phyloP scores from a whole-genome alignment of 2,113 vertebrate genomes.

The Sapayoa aenigma region DNA sequence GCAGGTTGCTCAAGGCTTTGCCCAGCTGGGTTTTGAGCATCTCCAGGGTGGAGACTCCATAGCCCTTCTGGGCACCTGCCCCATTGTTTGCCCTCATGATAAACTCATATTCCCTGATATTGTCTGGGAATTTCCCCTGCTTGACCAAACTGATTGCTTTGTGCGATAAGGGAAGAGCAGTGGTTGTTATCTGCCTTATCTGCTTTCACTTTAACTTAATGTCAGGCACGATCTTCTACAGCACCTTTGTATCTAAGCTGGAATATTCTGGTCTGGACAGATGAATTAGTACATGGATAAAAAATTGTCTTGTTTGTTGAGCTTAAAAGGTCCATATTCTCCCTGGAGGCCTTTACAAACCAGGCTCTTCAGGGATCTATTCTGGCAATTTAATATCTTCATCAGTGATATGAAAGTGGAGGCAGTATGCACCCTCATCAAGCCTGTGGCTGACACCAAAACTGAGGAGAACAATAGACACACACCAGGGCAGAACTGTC shows the following conservation, averaged over 20 bases:
- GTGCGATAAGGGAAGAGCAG: background rate
- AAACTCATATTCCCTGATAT: background rate
- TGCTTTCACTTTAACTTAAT: background rate
- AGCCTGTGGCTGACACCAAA: background rate
- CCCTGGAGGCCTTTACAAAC: background rate
- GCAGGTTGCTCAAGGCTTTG: background rate
- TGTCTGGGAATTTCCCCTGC: background rate
- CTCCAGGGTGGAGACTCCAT: background rate
- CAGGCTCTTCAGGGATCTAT: background rate
- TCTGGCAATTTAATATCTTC: background rate
- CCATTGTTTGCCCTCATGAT: background rate
- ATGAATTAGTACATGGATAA: background rate
- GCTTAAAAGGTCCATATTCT: background rate
- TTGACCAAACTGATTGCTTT: background rate
- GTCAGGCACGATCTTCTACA: background rate
- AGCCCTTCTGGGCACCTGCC: background rate
- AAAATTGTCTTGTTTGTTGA: background rate
- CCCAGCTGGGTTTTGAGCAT: background rate
- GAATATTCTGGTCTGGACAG: background rate
- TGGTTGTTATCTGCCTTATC: background rate
- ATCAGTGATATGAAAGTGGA: background rate
- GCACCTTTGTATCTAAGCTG: background rate
- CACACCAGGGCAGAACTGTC: background rate
- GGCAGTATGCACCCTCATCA: background rate
- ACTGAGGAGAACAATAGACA: background rate